Evolutionary conservation across 2,113 vertebrate species (phyloP), one percentile per base, ranked within the genome.

Genomic region (Marmota monax): DNA sequence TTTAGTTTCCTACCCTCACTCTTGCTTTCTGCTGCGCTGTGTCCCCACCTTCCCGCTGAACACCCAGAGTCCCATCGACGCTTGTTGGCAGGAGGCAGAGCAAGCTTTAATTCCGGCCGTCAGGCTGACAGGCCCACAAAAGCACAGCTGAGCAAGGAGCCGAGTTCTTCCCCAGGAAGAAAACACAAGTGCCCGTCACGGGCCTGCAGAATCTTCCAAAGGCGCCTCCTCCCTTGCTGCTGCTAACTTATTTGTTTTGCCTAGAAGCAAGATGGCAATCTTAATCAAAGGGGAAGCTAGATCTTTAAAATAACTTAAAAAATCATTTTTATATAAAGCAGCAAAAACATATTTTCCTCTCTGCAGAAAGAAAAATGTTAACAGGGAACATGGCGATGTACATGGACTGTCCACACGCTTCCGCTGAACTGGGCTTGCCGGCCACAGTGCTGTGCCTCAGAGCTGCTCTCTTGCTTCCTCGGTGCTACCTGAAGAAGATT

Each of bases 281-380:
- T 98, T 98, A 98, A 98, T 98, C 98, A 97, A 98, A 98, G 98
- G 97, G 98, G 98, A 98, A 98, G 98, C 97, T 98, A 98, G 97
- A 97, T 98, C 96, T 98, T 97, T 98, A 96, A 98, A 99, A 99
- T 99, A 99, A 99, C 98, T 98, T 99, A 98, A 99, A 99, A 98
- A 98, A 97, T 97, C 88, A 97, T 98, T 98, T 95, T 98, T 97
- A 98, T 98, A 98, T 97, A 98, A 99, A 99, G 99, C 99, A 99
- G 99, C 99, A 98, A 99, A 98, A 98, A 88, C 98, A 96, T 98
- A 97, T 98, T 98, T 92, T 97, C 92, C 91, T 98, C 98, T 99
- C 98, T 97, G 98, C 98, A 90, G 98, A 98, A 98, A 98, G 98
- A 98, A 98, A 98, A 98, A 96, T 92, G 98, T 98, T 98, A 98